phyloP scores from a whole-genome alignment of 2,797 vertebrate species.

The Crocodylus rhombifer region DNA sequence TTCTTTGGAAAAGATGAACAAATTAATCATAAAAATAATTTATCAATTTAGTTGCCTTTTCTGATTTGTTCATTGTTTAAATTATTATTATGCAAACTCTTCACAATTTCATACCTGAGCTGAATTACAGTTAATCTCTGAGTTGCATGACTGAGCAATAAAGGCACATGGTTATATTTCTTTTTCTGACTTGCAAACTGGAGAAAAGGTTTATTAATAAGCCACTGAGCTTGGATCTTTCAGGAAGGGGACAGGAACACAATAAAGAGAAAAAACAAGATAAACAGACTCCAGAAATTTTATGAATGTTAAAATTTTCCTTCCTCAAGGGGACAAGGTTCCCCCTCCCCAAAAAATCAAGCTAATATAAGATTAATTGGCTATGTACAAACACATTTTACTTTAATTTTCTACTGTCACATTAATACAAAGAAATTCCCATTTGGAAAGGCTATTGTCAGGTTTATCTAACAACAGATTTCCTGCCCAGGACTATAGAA shows the following conservation, averaged over 20 bases:
- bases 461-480: not conserved
- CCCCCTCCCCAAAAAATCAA: not conserved
- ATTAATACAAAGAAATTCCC: not conserved
- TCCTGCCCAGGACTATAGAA: not conserved
- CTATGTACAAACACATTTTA: not conserved
- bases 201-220: not conserved
- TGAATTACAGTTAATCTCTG: not conserved
- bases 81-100: not conserved
- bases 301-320: not conserved
- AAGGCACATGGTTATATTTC: not conserved
- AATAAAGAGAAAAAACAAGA: not conserved
- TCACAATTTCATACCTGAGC: not conserved
- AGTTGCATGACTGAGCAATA: not conserved
- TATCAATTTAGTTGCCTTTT: not conserved
- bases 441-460: not conserved
- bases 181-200: not conserved
- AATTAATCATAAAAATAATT: slow-evolving; percentile 3
- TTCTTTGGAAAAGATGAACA: not conserved
- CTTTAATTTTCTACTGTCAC: not conserved
- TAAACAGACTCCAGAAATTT: not conserved
- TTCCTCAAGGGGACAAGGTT: not conserved
- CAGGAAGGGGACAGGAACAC: not conserved
- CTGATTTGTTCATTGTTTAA: not conserved
- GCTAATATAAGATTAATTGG: not conserved
- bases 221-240: not conserved